Evolutionary conservation across 2,888 invertebrate genomes (phyloP), one percentile per base, ranked within the genome.

Genomic region (Drosophila tripunctata): DNA sequence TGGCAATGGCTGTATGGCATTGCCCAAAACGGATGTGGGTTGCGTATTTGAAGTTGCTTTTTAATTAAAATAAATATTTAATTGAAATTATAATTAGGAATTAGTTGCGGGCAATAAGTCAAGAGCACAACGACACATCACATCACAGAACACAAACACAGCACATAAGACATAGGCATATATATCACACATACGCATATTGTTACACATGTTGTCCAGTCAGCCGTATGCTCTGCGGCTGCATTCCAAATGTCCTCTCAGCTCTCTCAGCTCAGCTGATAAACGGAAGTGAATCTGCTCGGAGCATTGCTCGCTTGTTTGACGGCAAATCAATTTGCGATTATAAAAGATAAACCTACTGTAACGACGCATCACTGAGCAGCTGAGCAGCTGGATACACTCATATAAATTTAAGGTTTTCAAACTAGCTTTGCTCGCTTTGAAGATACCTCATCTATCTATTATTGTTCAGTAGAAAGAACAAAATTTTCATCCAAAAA

Each of bases 21-120:
- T 74, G 68, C 54, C 40, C 35, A 62, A n/a, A 78, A 60, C 61
- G 52, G 56, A 68, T 68, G 61, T 50, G 78, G 58, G 56, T 60
- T 79, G 63, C 55, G 65, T 72, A 70, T 83, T 79, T 82, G 81
- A 75, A 84, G 84, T 69, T 83, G 83, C 68, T 80, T 83, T 82
- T 84, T 78, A 84, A 87, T 83, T 87, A 84, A 87, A 83, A 87
- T 87, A 84, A 83, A 87, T 83, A 83, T 87, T 83, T 87, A 81
- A 83, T 87, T 81, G 75, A 75, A 83, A 83, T 84, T 77, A 65
- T 75, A 75, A 87, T 75, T 75, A 61, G 70, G 69, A 73, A 69
- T 84, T 70, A 85, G 83, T 81, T 82, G 76, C 76, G 77, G 74
- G 77, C 80, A 74, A 74, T 60, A 72, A 66, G 72, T 67, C 71